phyloP scores from a whole-genome alignment of 2,797 vertebrate genomes.

The Australoheros facetus region DNA sequence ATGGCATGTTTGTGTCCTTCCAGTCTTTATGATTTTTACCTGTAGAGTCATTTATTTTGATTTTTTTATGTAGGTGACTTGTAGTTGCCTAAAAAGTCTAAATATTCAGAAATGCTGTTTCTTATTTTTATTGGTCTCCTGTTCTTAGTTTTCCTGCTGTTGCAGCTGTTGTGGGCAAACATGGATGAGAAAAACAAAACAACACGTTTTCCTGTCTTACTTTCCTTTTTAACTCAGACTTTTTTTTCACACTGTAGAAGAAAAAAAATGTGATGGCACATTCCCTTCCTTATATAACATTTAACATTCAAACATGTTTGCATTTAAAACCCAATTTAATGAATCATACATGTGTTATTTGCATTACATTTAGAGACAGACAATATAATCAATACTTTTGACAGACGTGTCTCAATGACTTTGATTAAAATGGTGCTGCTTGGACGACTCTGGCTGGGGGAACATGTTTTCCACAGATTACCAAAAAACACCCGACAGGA shows the following conservation, averaged over 20 bases:
- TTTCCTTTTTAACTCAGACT: background rate
- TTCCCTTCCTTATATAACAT: background rate
- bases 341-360: background rate
- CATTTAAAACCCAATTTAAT: background rate
- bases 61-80: background rate
- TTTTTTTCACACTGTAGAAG: background rate
- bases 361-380: background rate
- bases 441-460: background rate
- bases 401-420: background rate
- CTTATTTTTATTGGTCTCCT: background rate
- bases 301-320: background rate
- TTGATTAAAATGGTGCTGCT: background rate
- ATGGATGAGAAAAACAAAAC: constrained; percentile 17
- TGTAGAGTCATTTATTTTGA: background rate
- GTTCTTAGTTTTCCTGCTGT: constrained; percentile 8
- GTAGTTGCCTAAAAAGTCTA: background rate
- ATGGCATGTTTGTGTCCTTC: constrained; percentile 1
- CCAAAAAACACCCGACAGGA: background rate
- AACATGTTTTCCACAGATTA: background rate
- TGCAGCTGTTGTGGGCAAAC: constrained; percentile 10
- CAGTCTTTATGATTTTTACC: background rate
- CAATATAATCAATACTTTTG: background rate
- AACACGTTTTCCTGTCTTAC: background rate
- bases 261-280: background rate
- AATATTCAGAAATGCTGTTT: background rate